Percentiles rank a stretch among this genome's conserved stretches.
Evolutionary conservation across 2,888 invertebrate species (phyloP).

Genomic region (Acrocera orbiculus): DNA sequence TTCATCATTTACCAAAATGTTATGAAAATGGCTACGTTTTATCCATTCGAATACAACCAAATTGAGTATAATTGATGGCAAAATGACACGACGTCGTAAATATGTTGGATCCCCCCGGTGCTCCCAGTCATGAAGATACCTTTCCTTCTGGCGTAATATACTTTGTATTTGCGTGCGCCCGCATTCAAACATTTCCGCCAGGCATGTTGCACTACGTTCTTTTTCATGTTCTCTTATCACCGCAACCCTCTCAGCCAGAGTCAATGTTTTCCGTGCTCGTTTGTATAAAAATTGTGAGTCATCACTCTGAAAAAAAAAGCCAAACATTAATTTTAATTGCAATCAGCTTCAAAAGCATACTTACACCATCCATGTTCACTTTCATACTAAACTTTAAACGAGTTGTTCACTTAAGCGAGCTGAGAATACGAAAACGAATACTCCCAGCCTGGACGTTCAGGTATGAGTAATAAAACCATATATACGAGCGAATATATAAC

Average conservation of each 20-base stretch:
- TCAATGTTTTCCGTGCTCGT: slow-evolving; percentile 1
- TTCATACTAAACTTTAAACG: no score
- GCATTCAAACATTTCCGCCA: background rate
- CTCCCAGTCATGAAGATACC: slow-evolving; percentile 2
- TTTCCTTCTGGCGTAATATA: slow-evolving; percentile 2
- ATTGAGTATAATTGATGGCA: background rate
- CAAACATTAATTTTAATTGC: no score
- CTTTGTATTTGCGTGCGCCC: slow-evolving; percentile 4
- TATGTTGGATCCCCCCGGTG: background rate
- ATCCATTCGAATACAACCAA: slow-evolving; percentile 2
- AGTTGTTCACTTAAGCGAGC: no score
- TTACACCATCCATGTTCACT: no score
- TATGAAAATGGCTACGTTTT: slow-evolving; percentile 1
- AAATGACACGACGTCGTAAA: background rate
- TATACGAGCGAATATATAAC: no score
- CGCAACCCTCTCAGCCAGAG: slow-evolving; percentile 1
- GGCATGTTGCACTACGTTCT: background rate
- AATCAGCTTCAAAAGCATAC: no score
- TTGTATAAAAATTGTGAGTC: no score
- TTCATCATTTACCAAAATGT: background rate
- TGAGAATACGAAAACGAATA: no score
- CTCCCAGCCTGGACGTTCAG: no score
- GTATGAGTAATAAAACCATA: no score
- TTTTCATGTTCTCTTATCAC: background rate
- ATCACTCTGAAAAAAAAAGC: no score